phyloP scores from a whole-genome alignment of 2,113 vertebrate genomes.

The Grallaria varia region DNA sequence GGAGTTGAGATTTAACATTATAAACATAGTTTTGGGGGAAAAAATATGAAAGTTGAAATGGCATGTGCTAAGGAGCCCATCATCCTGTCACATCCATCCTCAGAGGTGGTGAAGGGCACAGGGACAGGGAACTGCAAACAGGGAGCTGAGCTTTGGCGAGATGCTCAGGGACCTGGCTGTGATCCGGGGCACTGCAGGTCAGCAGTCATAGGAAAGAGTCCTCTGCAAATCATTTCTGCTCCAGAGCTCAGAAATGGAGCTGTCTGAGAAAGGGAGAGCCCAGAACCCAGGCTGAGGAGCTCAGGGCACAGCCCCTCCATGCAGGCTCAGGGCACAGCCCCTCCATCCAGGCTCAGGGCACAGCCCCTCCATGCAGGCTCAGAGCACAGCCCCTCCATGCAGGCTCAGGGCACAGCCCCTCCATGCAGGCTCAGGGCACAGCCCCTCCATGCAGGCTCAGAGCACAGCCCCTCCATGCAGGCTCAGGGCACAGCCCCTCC shows the following conservation, averaged over 20 bases:
- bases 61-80: background rate
- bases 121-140: background rate
- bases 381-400: background rate
- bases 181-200: background rate
- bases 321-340: accelerated
- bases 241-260: background rate
- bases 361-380: background rate
- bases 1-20: background rate
- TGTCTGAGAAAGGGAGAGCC: background rate
- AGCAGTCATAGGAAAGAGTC: background rate
- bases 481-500: background rate
- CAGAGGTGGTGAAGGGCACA: background rate
- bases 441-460: background rate
- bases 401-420: background rate
- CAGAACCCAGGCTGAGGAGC: background rate
- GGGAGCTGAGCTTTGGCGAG: background rate
- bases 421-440: too few species aligned
- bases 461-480: background rate
- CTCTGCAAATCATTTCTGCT: background rate
- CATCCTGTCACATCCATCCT: background rate
- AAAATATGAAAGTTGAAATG: background rate
- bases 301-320: accelerated
- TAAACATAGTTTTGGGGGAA: background rate
- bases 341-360: background rate
- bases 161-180: background rate